phyloP scores from a whole-genome alignment of 2,113 vertebrate genomes.

The Anarrhichthys ocellatus region DNA sequence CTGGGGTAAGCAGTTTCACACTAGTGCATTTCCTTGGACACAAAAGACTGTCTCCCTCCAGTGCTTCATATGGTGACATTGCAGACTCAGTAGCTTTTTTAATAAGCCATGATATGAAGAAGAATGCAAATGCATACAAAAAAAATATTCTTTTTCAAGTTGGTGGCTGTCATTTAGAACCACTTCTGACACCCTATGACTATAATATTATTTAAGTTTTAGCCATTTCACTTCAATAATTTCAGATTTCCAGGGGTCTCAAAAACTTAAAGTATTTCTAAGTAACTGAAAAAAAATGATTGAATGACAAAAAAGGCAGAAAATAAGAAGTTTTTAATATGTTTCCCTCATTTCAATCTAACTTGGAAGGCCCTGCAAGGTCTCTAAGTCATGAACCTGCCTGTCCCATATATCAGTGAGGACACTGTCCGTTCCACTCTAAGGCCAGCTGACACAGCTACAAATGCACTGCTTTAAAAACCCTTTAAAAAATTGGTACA shows the following conservation, averaged over 20 bases:
- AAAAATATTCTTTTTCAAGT: background rate
- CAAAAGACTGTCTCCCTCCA: conserved; percentile 19
- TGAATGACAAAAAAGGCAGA: background rate
- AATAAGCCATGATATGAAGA: conserved; percentile 15
- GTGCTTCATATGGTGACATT: conserved; percentile 36
- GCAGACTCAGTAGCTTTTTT: conserved; percentile 58
- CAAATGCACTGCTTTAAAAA: conserved; percentile 54
- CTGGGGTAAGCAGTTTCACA: conserved; percentile 63
- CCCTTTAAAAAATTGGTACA: conserved; percentile 31
- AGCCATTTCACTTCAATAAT: background rate
- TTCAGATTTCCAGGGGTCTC: background rate
- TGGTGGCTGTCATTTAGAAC: conserved; percentile 4
- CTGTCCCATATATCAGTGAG: conserved; percentile 20
- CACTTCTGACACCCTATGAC: background rate
- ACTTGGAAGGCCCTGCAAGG: conserved; percentile 37
- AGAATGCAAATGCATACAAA: background rate
- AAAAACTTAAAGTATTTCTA: background rate
- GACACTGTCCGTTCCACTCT: conserved; percentile 31
- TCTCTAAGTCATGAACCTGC: conserved; percentile 10
- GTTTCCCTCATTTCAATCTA: background rate
- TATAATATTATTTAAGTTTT: background rate
- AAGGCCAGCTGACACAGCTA: conserved; percentile 50
- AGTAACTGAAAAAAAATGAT: too few species aligned
- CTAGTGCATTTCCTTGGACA: conserved; percentile 25
- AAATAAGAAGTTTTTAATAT: background rate